Percentiles rank a stretch among this genome's conserved stretches.
phyloP scores from a whole-genome alignment of 2,113 vertebrate genomes.

The Phylloscopus trochiloides region DNA sequence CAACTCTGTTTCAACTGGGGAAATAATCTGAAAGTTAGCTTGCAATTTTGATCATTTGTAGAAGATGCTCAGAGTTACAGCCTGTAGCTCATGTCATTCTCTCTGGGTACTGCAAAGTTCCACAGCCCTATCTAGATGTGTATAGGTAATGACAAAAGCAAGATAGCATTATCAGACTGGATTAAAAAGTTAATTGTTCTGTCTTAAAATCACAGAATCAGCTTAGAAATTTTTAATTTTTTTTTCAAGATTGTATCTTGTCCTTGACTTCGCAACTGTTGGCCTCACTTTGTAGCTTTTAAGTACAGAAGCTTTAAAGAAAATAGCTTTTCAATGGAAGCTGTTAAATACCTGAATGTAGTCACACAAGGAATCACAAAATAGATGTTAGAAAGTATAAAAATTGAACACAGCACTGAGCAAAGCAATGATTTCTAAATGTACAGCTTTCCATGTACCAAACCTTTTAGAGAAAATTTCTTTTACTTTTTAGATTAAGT shows the following conservation, averaged over 20 bases:
- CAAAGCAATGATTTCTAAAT: not conserved
- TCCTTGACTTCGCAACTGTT: not conserved
- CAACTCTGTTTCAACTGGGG: not conserved
- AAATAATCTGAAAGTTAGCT: not conserved
- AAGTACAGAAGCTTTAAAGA: not conserved
- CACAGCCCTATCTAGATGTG: not conserved
- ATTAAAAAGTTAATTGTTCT: not conserved
- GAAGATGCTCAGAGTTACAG: not conserved
- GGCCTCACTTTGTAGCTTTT: not conserved
- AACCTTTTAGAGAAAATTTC: not conserved
- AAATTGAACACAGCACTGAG: not conserved
- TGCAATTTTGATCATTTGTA: not conserved
- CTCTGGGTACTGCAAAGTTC: not conserved
- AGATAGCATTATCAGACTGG: not conserved
- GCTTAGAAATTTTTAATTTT: not conserved
- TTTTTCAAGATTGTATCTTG: not conserved
- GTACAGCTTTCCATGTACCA: not conserved
- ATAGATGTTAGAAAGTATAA: not conserved
- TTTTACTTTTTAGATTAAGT: not conserved
- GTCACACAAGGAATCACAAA: not conserved
- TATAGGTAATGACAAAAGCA: not conserved
- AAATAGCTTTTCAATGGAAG: not conserved
- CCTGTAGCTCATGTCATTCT: not conserved
- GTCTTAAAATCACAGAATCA: not conserved
- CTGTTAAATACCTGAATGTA: not conserved